Evolutionary conservation across 2,797 vertebrate genomes (phyloP).

Genomic region (Hemibagrus guttatus): DNA sequence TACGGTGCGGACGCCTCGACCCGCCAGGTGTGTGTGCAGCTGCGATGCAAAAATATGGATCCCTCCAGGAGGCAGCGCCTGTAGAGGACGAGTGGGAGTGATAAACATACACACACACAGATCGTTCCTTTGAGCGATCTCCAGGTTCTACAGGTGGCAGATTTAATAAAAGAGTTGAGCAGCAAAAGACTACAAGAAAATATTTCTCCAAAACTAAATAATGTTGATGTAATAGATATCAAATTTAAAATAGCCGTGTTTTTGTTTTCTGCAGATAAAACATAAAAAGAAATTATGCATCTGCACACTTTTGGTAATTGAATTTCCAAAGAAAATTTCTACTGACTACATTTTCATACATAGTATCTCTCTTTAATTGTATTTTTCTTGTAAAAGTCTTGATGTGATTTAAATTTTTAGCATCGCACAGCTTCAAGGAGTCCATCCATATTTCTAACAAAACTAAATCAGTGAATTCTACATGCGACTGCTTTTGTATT

Average conservation of each 20-base stretch:
- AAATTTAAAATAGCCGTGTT: background rate
- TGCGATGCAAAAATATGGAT: slow-evolving; percentile 94
- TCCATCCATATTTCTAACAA: background rate
- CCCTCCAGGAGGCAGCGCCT: slow-evolving; percentile 85
- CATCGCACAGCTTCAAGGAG: background rate
- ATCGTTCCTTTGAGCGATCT: background rate
- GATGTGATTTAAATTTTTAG: background rate
- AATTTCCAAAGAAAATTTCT: background rate
- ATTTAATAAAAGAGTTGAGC: background rate
- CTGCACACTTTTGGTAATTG: background rate
- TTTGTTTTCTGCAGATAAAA: background rate
- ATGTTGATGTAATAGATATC: too few relatives aligned
- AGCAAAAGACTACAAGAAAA: background rate
- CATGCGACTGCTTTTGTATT: background rate
- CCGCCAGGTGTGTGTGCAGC: slow-evolving; percentile 93
- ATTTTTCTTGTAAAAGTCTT: background rate
- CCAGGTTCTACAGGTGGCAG: background rate
- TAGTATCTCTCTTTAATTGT: background rate
- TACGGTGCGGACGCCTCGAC: slow-evolving; percentile 83
- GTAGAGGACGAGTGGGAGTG: background rate
- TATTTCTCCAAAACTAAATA: background rate
- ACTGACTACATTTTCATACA: background rate
- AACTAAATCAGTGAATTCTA: background rate
- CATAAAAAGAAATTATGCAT: background rate
- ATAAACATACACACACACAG: background rate